Percentiles rank a stretch among this genome's conserved stretches.
Evolutionary conservation across 2,888 invertebrate genomes (phyloP).

Genomic region (Asteroscopus sphinx): DNA sequence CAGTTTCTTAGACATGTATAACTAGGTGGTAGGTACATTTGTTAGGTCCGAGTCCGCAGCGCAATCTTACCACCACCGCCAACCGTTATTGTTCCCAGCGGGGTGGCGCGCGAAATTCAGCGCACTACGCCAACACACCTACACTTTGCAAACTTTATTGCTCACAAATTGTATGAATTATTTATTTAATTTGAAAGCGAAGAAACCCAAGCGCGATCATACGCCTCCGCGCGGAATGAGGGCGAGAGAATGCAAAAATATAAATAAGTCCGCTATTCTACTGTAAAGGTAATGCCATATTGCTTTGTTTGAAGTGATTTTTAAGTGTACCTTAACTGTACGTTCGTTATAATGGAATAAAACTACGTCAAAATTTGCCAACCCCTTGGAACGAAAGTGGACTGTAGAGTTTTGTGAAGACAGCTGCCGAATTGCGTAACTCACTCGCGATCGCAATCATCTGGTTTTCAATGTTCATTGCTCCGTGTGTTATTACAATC

Average conservation of each 20-base stretch:
- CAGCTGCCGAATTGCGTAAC: no score
- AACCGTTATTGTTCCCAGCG: slow-evolving; percentile 84
- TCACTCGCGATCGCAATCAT: no score
- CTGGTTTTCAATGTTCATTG: no score
- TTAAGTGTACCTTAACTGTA: slow-evolving; percentile 8
- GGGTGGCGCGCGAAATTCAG: slow-evolving; percentile 80
- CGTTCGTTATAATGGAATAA: neutral
- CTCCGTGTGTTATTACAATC: no score
- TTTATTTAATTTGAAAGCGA: slow-evolving; percentile 89
- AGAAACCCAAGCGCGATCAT: slow-evolving; percentile 85
- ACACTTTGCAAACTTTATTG: slow-evolving; percentile 85
- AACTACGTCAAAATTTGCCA: neutral
- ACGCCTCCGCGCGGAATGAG: slow-evolving; percentile 64
- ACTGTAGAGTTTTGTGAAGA: no score
- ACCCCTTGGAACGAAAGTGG: no score
- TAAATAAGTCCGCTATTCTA: slow-evolving; percentile 53
- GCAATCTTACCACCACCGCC: slow-evolving; percentile 70
- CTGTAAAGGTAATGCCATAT: slow-evolving; percentile 41
- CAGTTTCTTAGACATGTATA: neutral
- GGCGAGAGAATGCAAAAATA: slow-evolving; percentile 60
- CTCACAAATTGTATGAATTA: slow-evolving; percentile 89
- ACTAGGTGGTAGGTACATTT: neutral
- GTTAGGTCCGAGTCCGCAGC: slow-evolving; percentile 37
- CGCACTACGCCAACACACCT: slow-evolving; percentile 76
- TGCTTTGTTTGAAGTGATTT: slow-evolving; percentile 39